Conservation (phyloP, 23 tunicate species). For the Phallusia fumigata region DNA sequence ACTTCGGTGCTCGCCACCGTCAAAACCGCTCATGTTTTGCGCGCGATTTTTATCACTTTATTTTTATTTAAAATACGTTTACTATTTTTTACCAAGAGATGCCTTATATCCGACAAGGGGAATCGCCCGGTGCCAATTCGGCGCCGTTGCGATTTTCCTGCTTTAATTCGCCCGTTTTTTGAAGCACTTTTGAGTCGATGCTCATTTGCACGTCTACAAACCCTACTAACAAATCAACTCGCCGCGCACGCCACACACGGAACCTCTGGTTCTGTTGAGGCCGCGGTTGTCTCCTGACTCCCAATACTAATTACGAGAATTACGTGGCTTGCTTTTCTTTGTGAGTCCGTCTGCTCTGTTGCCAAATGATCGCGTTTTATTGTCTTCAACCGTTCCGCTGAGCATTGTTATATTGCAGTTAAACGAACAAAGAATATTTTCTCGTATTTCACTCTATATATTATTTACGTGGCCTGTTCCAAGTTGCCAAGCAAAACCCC, state of each 20-base stretch:
- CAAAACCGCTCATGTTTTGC: too few relatives aligned
- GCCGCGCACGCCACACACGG: neutral
- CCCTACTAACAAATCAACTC: slow-evolving; percentile 7
- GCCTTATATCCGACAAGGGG: neutral
- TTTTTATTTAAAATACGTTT: neutral
- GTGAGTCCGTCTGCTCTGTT: neutral
- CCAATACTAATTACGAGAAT: neutral
- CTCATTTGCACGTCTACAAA: slow-evolving; percentile 10
- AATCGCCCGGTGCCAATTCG: neutral
- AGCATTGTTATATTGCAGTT: slow-evolving; percentile 12
- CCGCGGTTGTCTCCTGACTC: neutral
- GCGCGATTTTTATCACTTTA: slow-evolving; percentile 3
- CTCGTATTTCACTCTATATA: neutral
- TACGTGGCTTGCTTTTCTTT: neutral
- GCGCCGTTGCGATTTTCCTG: neutral
- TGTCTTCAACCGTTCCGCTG: slow-evolving; percentile 11
- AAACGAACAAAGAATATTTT: slow-evolving; percentile 11
- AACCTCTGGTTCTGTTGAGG: neutral
- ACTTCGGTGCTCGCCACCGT: slow-evolving; percentile 4
- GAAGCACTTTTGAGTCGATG: slow-evolving; percentile 14
- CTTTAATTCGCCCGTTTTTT: neutral
- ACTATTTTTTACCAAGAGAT: neutral
- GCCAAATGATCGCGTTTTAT: slow-evolving; percentile 11
- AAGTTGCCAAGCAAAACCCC: slow-evolving; percentile 5
- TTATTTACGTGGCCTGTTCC: neutral